phyloP scores from a whole-genome alignment of 2,113 vertebrate genomes.

The Esox niger region DNA sequence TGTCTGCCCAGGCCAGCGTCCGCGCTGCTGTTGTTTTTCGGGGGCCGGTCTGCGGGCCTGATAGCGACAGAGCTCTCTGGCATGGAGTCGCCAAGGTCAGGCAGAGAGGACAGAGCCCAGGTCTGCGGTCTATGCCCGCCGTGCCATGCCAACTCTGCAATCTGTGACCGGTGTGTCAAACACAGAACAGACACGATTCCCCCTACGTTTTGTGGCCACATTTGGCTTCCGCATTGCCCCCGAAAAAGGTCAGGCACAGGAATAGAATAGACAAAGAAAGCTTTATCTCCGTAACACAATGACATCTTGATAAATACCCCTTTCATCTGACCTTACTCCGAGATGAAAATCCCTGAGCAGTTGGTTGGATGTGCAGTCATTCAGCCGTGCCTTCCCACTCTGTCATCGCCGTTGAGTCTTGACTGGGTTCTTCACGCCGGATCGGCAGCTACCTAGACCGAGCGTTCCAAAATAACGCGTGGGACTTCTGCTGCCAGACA shows the following conservation, averaged over 20 bases:
- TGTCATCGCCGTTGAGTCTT: slow-evolving; percentile 18
- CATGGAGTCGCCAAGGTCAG: slow-evolving; percentile 59
- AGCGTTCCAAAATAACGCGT: no score
- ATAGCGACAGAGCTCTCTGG: slow-evolving; percentile 18
- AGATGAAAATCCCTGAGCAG: slow-evolving; percentile 10
- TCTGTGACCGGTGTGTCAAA: slow-evolving; percentile 62
- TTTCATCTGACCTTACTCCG: slow-evolving; percentile 25
- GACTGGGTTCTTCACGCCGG: slow-evolving; percentile 35
- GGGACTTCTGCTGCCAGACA: background rate
- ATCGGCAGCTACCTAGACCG: no score
- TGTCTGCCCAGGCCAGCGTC: slow-evolving; percentile 24
- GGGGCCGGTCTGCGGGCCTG: background rate
- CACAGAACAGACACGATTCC: slow-evolving; percentile 51
- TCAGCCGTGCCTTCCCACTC: background rate
- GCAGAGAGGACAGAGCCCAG: slow-evolving; percentile 38
- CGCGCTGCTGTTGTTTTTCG: slow-evolving; percentile 3
- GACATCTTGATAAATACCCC: slow-evolving; percentile 40
- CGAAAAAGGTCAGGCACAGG: slow-evolving; percentile 46
- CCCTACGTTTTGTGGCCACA: slow-evolving; percentile 9
- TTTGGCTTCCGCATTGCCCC: slow-evolving; percentile 39
- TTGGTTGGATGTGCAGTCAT: slow-evolving; percentile 4
- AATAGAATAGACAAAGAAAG: slow-evolving; percentile 33
- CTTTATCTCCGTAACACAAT: slow-evolving; percentile 44
- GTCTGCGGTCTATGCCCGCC: slow-evolving; percentile 51
- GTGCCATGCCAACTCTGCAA: slow-evolving; percentile 48